Conservation (phyloP, 1,140 invertebrate genomes). For the Sipha flava region DNA sequence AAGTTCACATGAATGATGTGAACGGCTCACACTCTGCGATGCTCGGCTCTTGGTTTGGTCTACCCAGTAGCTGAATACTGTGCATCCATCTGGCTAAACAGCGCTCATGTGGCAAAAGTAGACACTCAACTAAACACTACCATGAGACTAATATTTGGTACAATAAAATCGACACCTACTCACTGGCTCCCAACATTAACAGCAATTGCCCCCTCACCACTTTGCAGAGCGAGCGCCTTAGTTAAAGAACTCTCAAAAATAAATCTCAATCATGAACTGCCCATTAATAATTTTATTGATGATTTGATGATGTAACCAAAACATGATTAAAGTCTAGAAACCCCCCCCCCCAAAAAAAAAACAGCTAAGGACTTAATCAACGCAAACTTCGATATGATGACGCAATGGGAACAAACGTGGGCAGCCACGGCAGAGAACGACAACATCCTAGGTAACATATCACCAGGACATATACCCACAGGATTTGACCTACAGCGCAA, state of each 20-base stretch:
- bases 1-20: not conserved
- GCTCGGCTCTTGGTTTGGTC: slow-evolving; percentile 5
- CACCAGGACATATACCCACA: not conserved
- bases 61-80: slow-evolving; percentile 34
- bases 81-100: slow-evolving; percentile 16
- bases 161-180: not conserved
- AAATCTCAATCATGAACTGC: not conserved
- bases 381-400: not conserved
- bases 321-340: not conserved
- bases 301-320: not conserved
- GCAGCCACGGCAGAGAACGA: not conserved
- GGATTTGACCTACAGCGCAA: not conserved
- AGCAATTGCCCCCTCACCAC: not conserved
- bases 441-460: not conserved
- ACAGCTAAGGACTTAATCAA: not conserved
- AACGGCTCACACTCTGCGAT: not conserved
- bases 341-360: not conserved
- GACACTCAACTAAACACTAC: slow-evolving; percentile 12
- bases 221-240: not conserved
- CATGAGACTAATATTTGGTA: slow-evolving; percentile 1
- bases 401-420: not conserved
- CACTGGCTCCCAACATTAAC: not conserved
- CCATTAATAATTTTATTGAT: not conserved
- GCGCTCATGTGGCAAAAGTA: not conserved
- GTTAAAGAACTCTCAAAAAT: not conserved